phyloP scores from a whole-genome alignment of 2,797 vertebrate genomes.

The Pristis pectinata region DNA sequence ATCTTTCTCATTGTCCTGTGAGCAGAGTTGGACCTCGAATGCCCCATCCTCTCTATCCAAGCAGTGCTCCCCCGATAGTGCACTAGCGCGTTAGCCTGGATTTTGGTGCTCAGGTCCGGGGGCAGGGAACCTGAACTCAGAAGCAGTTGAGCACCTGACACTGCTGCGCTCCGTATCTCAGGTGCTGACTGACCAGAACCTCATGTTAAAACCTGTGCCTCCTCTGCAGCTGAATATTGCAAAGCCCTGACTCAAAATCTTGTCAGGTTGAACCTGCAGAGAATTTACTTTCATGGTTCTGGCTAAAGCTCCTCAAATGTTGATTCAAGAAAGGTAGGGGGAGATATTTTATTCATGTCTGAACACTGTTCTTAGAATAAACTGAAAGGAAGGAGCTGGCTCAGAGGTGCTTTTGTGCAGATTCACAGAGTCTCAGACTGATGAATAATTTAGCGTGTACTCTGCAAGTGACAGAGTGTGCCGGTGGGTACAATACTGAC shows the following conservation, averaged over 20 bases:
- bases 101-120: too few species aligned
- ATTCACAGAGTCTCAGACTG: background rate
- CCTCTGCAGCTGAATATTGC: background rate
- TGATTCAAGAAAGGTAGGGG: background rate
- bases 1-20: too few species aligned
- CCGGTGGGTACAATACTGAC: background rate
- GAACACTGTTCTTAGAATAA: background rate
- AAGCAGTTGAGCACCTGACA: too few species aligned
- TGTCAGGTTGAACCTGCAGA: background rate
- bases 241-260: background rate
- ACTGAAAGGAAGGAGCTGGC: background rate
- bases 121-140: too few species aligned
- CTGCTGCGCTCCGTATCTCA: background rate
- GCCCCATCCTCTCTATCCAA: too few species aligned
- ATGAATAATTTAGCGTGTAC: background rate
- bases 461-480: background rate
- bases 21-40: too few species aligned
- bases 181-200: background rate
- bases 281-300: background rate
- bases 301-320: background rate
- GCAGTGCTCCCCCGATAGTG: too few species aligned
- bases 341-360: slow-evolving; percentile 18
- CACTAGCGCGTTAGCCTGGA: too few species aligned
- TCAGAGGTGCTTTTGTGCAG: background rate
- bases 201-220: background rate